Evolutionary conservation across 2,797 vertebrate species (phyloP).

Genomic region (Oryzias sinensis): DNA sequence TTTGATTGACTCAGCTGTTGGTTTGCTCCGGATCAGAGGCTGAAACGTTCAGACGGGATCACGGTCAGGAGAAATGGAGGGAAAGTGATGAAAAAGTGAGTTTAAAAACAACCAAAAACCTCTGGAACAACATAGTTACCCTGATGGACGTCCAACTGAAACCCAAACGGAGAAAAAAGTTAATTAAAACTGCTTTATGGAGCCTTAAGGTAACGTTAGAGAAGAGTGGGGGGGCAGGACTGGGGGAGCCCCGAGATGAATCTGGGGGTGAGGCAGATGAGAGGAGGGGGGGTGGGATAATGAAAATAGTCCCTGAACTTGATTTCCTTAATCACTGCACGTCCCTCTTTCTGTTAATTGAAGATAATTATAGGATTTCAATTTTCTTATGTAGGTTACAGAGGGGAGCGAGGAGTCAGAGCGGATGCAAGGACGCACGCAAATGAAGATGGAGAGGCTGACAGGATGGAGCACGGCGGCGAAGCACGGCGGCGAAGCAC

Average conservation of each 20-base stretch:
- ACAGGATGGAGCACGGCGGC: too few relatives aligned
- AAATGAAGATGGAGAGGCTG: slow-evolving; percentile 65
- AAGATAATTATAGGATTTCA: slow-evolving; percentile 86
- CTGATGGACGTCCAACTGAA: too few relatives aligned
- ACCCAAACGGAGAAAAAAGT: slow-evolving; percentile 36
- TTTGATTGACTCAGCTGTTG: too few relatives aligned
- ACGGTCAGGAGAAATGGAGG: too few relatives aligned
- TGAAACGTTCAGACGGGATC: too few relatives aligned
- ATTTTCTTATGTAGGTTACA: slow-evolving; percentile 85
- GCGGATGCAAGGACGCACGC: slow-evolving; percentile 52
- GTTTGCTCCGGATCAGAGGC: too few relatives aligned
- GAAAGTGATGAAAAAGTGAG: neutral
- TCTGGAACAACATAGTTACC: too few relatives aligned
- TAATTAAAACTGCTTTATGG: slow-evolving; percentile 52
- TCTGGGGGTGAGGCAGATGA: neutral
- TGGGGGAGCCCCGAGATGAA: slow-evolving; percentile 13
- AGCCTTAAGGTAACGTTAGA: slow-evolving; percentile 79
- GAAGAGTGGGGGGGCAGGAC: slow-evolving; percentile 28
- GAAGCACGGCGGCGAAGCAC: too few relatives aligned
- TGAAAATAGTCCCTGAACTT: slow-evolving; percentile 79
- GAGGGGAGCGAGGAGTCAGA: slow-evolving; percentile 73
- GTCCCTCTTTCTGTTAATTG: slow-evolving; percentile 82
- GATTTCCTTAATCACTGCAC: slow-evolving; percentile 84
- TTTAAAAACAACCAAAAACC: neutral
- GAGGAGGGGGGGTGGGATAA: slow-evolving; percentile 57